Base-by-base conservation (phyloP, 2,888 invertebrate genomes). In the Colletes collaris region DNA sequence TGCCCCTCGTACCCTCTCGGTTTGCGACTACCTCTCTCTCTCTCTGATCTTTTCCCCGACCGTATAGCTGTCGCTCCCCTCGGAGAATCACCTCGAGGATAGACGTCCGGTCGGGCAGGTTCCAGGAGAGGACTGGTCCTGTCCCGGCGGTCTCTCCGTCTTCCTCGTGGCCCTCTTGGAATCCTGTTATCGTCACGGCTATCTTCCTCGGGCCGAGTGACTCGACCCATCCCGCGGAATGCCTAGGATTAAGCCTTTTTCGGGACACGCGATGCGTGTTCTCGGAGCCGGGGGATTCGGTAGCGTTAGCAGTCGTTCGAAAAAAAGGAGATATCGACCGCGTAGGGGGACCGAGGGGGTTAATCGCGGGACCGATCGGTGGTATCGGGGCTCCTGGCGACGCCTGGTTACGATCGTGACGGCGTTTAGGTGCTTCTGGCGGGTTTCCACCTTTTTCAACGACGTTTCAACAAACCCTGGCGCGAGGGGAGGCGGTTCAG, bases 121-220 rank as follows among this genome's bases (percentile, higher is more conserved):
- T 87, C 79, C 70, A 86, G 80, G 37, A 60, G 76, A 83, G 82
- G 86, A 87, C 87, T 88, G 84, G 88, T 88, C 81, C 78, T 76
- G 80, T 70, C 77, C 77, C 52, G 67, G 66, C 75, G 78, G 56
- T 66, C 62, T 58, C 79, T 79, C 78, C 82, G 85, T 82, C 83
- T 84, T 81, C 82, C 79, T 85, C 82, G 79, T 80, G 67, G 70
- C 70, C 64, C 83, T 79, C 79, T 69, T 77, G 85, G 85, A 83
- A 83, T 89, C 85, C 87, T 88, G 88, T 89, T 89, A 88, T 89
- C 89, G 86, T 82, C 74, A 64, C 73, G 82, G 82, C 87, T 87
- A 88, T 87, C 86, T 86, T 78, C 81, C 69, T 67, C n/a, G 81
- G 49, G 60, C 60, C 73, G 59, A 76, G 69, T 68, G 70, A 75